Evolutionary conservation across 30 jellyfish, hydroid and myxozoan genomes (phyloP).

Genomic region (Sanderia malayensis): DNA sequence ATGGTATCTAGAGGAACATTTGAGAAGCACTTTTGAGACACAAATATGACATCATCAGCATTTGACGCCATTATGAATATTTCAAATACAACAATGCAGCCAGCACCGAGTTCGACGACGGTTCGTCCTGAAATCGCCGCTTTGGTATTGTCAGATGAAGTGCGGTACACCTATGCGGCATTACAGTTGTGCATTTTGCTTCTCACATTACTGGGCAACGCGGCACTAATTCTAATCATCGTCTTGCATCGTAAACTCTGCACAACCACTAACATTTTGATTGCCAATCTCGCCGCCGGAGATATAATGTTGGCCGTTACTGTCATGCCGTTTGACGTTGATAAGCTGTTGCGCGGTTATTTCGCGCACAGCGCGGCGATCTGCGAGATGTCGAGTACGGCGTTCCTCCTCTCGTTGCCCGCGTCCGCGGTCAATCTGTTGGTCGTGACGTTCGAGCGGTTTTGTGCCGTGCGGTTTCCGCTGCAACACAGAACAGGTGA

Average conservation of each 20-base stretch:
- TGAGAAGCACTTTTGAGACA: too few relatives aligned
- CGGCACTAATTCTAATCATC: slow-evolving; percentile 36
- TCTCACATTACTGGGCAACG: slow-evolving; percentile 29
- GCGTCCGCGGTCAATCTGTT: slow-evolving; percentile 70
- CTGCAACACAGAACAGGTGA: slow-evolving; percentile 54
- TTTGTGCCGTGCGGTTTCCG: slow-evolving; percentile 69
- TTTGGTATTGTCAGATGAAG: not conserved
- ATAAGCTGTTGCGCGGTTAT: slow-evolving; percentile 47
- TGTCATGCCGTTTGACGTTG: slow-evolving; percentile 75
- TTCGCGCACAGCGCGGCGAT: slow-evolving; percentile 44
- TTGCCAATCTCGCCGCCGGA: slow-evolving; percentile 77
- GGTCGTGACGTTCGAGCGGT: slow-evolving; percentile 74
- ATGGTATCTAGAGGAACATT: too few relatives aligned
- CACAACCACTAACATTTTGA: slow-evolving; percentile 72
- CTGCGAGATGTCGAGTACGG: slow-evolving; percentile 65
- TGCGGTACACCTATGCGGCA: slow-evolving; percentile 8
- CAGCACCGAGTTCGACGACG: not conserved
- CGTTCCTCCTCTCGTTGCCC: slow-evolving; percentile 83
- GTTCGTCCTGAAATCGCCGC: not conserved
- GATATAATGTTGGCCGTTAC: slow-evolving; percentile 54
- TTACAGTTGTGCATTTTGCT: slow-evolving; percentile 21
- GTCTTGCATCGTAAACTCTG: slow-evolving; percentile 48
- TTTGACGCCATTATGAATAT: too few relatives aligned
- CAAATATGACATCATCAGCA: too few relatives aligned
- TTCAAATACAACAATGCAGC: too few relatives aligned